A percentile compares a stretch with the other conserved stretches of the same genome.
Evolutionary conservation across 2,113 vertebrate species (phyloP).

Genomic region (Caracal caracal): DNA sequence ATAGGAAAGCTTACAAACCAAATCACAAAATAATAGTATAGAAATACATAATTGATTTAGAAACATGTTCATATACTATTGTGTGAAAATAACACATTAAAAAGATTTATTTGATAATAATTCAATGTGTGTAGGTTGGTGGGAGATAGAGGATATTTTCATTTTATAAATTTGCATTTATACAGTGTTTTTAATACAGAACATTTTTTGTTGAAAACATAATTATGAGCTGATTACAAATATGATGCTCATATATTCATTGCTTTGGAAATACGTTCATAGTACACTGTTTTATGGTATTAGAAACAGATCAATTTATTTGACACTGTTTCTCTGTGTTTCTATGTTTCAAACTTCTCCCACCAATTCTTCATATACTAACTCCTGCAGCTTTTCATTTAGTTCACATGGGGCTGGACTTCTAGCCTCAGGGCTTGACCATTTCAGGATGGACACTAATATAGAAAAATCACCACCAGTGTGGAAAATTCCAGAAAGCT

Average conservation of each 20-base stretch:
- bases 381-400: neutral
- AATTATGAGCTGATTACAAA: neutral
- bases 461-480: neutral
- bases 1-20: neutral
- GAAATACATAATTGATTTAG: neutral
- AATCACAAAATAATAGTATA: neutral
- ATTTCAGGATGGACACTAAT: neutral
- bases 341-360: neutral
- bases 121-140: neutral
- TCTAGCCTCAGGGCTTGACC: neutral
- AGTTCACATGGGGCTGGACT: neutral
- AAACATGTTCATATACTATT: neutral
- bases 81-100: neutral
- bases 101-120: neutral
- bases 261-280: neutral
- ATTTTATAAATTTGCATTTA: neutral
- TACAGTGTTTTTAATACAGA: neutral
- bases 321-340: neutral
- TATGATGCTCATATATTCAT: neutral
- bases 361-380: neutral
- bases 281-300: neutral
- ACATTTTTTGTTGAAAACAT: neutral
- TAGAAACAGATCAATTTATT: neutral
- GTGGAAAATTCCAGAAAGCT: neutral
- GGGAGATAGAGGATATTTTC: neutral